A percentile compares a stretch with the other conserved stretches of the same genome.
Evolutionary conservation across 37 sponge, comb jelly and placozoan genomes (phyloP).

Genomic region (Halichondria panicea): DNA sequence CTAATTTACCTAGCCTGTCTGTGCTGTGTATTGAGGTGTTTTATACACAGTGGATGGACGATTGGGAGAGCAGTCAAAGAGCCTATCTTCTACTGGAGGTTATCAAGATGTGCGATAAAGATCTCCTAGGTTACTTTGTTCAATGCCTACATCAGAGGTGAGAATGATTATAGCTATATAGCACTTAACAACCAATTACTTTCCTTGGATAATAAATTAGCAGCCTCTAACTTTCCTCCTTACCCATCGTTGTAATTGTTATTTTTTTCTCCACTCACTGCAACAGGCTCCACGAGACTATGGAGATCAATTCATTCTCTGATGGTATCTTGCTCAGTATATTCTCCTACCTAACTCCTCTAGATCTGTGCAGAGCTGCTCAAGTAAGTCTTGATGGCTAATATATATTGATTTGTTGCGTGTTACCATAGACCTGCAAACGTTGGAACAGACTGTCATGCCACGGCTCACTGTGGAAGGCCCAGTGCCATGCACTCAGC

Average conservation of each 20-base stretch:
- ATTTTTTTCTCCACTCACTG: not conserved
- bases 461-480: slow-evolving; percentile 44
- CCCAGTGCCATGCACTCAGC: slow-evolving; percentile 38
- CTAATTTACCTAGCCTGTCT: not conserved
- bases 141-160: slow-evolving; percentile 82
- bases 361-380: slow-evolving; percentile 43
- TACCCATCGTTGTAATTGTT: no score
- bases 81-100: slow-evolving; percentile 50
- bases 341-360: slow-evolving; percentile 54
- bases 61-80: slow-evolving; percentile 37
- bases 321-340: slow-evolving; percentile 56
- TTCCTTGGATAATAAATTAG: not conserved
- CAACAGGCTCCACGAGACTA: slow-evolving; percentile 34
- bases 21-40: not conserved
- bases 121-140: slow-evolving; percentile 67
- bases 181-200: not conserved
- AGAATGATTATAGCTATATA: slow-evolving; percentile 4
- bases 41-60: slow-evolving; percentile 46
- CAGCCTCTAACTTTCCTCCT: no score
- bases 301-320: slow-evolving; percentile 37
- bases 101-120: slow-evolving; percentile 66
- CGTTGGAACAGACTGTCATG: slow-evolving; percentile 40
- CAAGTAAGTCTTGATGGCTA: slow-evolving; percentile 41
- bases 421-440: slow-evolving; percentile 45
- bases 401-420: not conserved